Conservation (phyloP, 2,888 invertebrate genomes). For the Acanthoscelides obtectus region DNA sequence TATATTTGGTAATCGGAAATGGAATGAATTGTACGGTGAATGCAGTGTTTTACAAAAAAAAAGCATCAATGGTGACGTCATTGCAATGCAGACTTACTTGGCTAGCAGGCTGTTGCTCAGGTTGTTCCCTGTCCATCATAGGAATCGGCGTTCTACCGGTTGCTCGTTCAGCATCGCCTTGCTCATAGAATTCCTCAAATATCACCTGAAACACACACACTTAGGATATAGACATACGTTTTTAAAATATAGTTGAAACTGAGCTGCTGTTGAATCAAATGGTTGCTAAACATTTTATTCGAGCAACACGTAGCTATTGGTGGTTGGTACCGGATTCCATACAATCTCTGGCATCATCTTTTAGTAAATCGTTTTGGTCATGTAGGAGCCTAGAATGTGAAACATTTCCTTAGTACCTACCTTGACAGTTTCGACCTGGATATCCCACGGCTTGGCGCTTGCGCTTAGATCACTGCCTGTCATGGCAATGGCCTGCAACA, state of each 20-base stretch:
- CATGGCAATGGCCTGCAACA: conserved; percentile 75
- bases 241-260: background rate
- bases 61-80: too few relatives aligned
- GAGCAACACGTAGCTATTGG: too few relatives aligned
- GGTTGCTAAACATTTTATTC: too few relatives aligned
- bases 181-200: conserved; percentile 77
- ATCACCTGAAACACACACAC: conserved; percentile 51
- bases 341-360: too few relatives aligned
- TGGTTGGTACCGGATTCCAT: too few relatives aligned
- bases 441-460: conserved; percentile 78
- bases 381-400: too few relatives aligned
- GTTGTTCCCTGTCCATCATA: conserved; percentile 63
- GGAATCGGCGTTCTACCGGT: conserved; percentile 61
- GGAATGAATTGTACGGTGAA: too few relatives aligned
- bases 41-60: too few relatives aligned
- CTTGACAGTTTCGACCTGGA: conserved; percentile 72
- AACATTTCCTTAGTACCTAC: conserved; percentile 7
- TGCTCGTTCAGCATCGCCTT: conserved; percentile 51
- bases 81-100: conserved; percentile 51
- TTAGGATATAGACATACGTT: background rate
- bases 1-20: too few relatives aligned
- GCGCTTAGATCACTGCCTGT: conserved; percentile 81
- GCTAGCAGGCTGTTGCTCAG: conserved; percentile 68
- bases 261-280: too few relatives aligned
- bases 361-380: too few relatives aligned